Conservation (phyloP, 2,888 invertebrate genomes). For the Drosophila parthenogenetica region DNA sequence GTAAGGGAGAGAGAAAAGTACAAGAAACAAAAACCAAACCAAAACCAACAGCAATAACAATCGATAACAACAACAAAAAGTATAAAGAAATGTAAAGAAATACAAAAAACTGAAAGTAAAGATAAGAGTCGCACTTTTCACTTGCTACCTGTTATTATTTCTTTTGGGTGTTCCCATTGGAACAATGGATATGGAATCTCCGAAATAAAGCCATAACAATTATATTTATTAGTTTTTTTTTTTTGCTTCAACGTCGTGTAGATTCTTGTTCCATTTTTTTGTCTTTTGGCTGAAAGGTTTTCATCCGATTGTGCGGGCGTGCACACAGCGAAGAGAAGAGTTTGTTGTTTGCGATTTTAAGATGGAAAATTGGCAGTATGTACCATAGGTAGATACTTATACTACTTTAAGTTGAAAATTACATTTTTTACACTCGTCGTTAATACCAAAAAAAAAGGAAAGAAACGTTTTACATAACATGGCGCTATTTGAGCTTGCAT, state of each 20-base stretch:
- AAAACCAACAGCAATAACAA: constrained; percentile 6
- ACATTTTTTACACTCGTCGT: background rate
- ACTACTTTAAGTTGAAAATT: constrained; percentile 1
- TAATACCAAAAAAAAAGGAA: too few species aligned
- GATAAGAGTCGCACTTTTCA: constrained; percentile 58
- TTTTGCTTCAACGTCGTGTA: constrained; percentile 37
- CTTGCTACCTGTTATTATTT: constrained; percentile 54
- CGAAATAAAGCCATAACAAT: constrained; percentile 60
- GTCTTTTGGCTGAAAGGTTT: constrained; percentile 2
- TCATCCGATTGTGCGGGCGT: constrained; percentile 29
- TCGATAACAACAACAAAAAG: constrained; percentile 4
- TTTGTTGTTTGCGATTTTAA: constrained; percentile 27
- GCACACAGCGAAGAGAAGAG: constrained; percentile 64
- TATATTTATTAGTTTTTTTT: constrained; percentile 31
- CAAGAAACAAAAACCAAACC: constrained; percentile 35
- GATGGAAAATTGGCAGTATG: constrained; percentile 17
- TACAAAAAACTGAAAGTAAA: constrained; percentile 49
- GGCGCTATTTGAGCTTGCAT: background rate
- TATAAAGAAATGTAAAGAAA: constrained; percentile 10
- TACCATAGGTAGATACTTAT: constrained; percentile 2
- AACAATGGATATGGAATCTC: constrained; percentile 46
- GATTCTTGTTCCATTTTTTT: constrained; percentile 1
- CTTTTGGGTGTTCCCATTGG: constrained; percentile 34
- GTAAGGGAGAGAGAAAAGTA: background rate
- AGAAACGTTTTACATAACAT: too few species aligned